These are phyloP conservation scores for Synanceia verrucosa DNA, from an alignment of 2,797 vertebrate species.

Conservation along the genomic window DNA sequence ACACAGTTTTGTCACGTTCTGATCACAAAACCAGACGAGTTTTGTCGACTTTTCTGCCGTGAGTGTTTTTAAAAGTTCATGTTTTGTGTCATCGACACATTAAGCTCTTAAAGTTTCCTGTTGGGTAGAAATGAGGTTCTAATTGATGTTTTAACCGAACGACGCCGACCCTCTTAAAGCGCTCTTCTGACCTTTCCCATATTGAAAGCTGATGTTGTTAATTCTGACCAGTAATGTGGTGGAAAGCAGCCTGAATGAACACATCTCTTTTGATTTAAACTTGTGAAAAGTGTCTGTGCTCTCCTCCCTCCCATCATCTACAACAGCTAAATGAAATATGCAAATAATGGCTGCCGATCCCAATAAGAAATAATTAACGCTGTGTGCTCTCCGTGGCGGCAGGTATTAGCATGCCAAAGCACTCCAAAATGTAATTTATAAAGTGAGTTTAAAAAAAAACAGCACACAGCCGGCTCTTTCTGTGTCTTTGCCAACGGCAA, in stretches of 20 bases:
- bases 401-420: conserved; percentile 80
- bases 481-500: conserved; percentile 79
- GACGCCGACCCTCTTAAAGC: conserved; percentile 16
- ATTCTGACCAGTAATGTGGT: conserved; percentile 54
- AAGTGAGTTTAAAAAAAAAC: conserved; percentile 77
- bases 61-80: background rate
- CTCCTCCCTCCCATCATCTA: conserved; percentile 60
- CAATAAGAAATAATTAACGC: conserved; percentile 82
- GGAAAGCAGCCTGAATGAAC: conserved; percentile 53
- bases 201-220: conserved; percentile 35
- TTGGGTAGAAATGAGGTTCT: conserved; percentile 41
- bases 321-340: conserved; percentile 79
- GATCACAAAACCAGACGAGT: too few species aligned
- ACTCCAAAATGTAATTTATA: conserved; percentile 82
- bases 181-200: conserved; percentile 36
- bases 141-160: conserved; percentile 52
- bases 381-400: conserved; percentile 72
- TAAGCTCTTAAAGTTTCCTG: conserved; percentile 17
- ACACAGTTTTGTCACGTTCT: too few species aligned
- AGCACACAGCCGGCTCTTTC: conserved; percentile 69
- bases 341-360: conserved; percentile 77
- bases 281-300: conserved; percentile 31
- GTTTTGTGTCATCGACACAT: background rate
- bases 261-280: conserved; percentile 4
- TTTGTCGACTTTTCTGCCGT: too few species aligned